These are phyloP conservation scores for Eudemis profundana DNA, from an alignment of 2,888 invertebrate species.

Conservation along the genomic window DNA sequence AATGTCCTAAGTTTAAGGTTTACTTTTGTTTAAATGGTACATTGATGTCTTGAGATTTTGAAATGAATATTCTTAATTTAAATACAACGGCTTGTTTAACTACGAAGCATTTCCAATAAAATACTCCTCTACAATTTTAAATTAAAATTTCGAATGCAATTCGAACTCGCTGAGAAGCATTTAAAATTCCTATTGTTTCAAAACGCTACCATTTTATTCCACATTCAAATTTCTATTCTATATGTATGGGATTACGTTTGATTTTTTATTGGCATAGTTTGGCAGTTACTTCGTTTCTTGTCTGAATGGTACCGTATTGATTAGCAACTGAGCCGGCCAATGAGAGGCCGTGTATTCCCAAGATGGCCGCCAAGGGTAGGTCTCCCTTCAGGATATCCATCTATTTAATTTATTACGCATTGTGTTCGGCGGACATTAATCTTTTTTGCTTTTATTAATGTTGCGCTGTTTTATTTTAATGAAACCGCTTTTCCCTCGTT, in stretches of 20 bases:
- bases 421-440: slow-evolving; percentile 80
- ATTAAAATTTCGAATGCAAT: slow-evolving; percentile 37
- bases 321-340: slow-evolving; percentile 73
- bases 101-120: slow-evolving; percentile 2
- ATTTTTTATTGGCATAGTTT: background rate
- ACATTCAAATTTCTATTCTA: slow-evolving; percentile 42
- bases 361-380: slow-evolving; percentile 77
- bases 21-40: background rate
- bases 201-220: slow-evolving; percentile 36
- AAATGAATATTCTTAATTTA: slow-evolving; percentile 19
- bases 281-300: slow-evolving; percentile 50
- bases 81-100: slow-evolving; percentile 1
- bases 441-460: slow-evolving; percentile 84
- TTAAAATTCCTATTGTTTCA: slow-evolving; percentile 39
- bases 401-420: slow-evolving; percentile 82
- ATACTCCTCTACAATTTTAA: slow-evolving; percentile 16
- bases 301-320: slow-evolving; percentile 65
- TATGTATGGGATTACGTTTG: slow-evolving; percentile 16
- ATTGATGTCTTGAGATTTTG: background rate
- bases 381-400: slow-evolving; percentile 73
- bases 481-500: slow-evolving; percentile 70
- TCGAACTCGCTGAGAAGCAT: slow-evolving; percentile 22
- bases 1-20: background rate
- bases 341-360: slow-evolving; percentile 61
- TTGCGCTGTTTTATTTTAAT: slow-evolving; percentile 82